Evolutionary conservation across 1,140 invertebrate genomes (phyloP), one percentile per base, ranked within the genome.

Genomic region (Hylaeus volcanicus): DNA sequence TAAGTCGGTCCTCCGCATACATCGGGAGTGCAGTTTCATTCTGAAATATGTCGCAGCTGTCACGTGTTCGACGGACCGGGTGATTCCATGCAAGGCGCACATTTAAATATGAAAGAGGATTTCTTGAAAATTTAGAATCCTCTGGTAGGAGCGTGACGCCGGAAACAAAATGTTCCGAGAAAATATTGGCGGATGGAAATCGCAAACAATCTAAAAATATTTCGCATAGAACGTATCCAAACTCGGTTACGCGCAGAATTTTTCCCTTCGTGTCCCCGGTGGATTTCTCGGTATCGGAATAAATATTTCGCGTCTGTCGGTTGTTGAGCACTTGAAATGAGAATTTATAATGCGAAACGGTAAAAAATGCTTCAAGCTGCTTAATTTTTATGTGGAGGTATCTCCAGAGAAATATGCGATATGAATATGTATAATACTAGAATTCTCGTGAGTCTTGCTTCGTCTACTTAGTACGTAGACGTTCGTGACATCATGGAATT

Each of bases 21-120:
- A 70, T 55, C 51, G n/a, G 15, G 6, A 56, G 55, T 66, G 58
- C 65, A 77, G 79, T 81, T 81, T 81, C 79, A 76, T 77, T 64
- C 73, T 77, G 74, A 81, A 81, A 81, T 81, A 81, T 76, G 79
- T 81, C 79, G 79, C 74, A 77, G 66, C 65, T 81, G 79, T 77
- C 79, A 51, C 56, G 74, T 77, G 79, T 81, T 74, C 71, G 66
- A 75, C 69, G 66, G 41, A 58, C 66, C 72, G 86, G 88, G 81
- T 64, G 79, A 76, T 81, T 76, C 74, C 51, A 81, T n/a, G 56
- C 80, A 83, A 89, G 82, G 86, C 84, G 86, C 78, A 65, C 86
- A 88, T 90, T 90, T 90, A 89, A 90, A 89, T 89, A 89, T 89
- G 89, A 90, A 89, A 89, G 89, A 89, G 79, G 82, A 45, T 78